A percentile compares a stretch with the other conserved stretches of the same genome.
phyloP scores from a whole-genome alignment of 2,797 vertebrate species.

The Diplodus sargus region DNA sequence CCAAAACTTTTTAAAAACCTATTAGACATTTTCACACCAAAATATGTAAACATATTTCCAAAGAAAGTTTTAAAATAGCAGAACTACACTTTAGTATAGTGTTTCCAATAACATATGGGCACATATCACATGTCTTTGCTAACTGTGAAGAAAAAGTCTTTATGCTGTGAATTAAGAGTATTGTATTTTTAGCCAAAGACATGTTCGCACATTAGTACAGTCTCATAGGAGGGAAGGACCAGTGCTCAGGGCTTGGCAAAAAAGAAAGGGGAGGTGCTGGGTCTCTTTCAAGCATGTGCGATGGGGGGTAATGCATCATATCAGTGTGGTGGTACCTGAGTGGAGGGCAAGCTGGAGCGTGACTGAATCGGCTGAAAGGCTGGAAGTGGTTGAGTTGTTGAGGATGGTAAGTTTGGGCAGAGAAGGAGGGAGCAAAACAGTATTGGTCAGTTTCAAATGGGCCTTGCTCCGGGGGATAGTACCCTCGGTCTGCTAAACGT shows the following conservation, averaged over 20 bases:
- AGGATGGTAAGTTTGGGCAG: slow-evolving; percentile 39
- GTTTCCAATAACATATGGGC: slow-evolving; percentile 31
- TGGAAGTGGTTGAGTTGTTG: slow-evolving; percentile 55
- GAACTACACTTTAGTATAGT: slow-evolving; percentile 9
- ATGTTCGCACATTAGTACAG: slow-evolving; percentile 73
- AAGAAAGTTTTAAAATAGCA: too few relatives aligned
- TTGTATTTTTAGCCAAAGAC: neutral
- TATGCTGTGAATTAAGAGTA: slow-evolving; percentile 18
- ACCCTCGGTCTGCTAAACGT: slow-evolving; percentile 29
- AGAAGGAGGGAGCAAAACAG: slow-evolving; percentile 30
- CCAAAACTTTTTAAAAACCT: too few relatives aligned
- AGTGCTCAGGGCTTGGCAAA: slow-evolving; percentile 72
- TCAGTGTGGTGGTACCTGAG: slow-evolving; percentile 44
- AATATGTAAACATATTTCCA: too few relatives aligned
- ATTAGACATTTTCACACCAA: too few relatives aligned
- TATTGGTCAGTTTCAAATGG: slow-evolving; percentile 41
- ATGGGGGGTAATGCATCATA: slow-evolving; percentile 69
- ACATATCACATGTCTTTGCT: slow-evolving; percentile 15
- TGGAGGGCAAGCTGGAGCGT: slow-evolving; percentile 32
- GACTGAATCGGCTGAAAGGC: slow-evolving; percentile 60
- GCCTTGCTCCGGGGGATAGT: slow-evolving; percentile 33
- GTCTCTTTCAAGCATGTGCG: slow-evolving; percentile 70
- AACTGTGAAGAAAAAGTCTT: slow-evolving; percentile 31
- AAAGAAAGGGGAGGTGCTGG: slow-evolving; percentile 43
- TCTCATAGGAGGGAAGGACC: slow-evolving; percentile 84